Base-by-base conservation (phyloP, 1,140 invertebrate genomes). In the Brachionus calyciflorus region DNA sequence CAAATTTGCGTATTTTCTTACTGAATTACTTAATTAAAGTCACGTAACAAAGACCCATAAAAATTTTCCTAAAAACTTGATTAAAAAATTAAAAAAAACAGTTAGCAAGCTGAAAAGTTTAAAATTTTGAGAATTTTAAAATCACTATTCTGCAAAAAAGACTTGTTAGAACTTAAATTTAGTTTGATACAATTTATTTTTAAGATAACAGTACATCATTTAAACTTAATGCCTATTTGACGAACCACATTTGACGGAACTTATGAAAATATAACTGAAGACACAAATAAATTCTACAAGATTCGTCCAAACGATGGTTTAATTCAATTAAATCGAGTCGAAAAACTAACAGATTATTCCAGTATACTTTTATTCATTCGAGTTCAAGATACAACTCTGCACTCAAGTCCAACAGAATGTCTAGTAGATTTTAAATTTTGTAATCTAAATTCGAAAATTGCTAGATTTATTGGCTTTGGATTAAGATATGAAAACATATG, bases 391-490 rank as follows among this genome's bases (percentile, higher is more conserved):
- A 21, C 44, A 7, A 21, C 33, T 17, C 19, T 17, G 41, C 44
- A 41, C 3, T 65, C 60, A 9, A 41, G 17, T 7, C 6, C 37
- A 24, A 44, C 60, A 17, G 60, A 65, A 24, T 65, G 60, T 65
- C 40, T 65, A 14, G 19, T 65, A 6, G 60, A 65, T 40, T 65
- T 65, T 24, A 65, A 40, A 24, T 65, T 41, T 14, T 65, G 60
- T 65, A 65, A 65, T 44, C 40, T 65, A 12, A 40, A 65, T 21
- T 37, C 37, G 4, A 41, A 41, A 41, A 12, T 14, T 2, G 33
- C 60, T 24, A 65, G 44, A 65, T 65, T 65, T 65, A 65, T 65
- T 37, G 60, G 60, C 40, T 65, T 65, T 14, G 60, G 60, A 41
- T 37, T 65, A 7, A 14, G 60, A 19, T 40, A 65, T 19, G 60